A percentile compares a stretch with the other conserved stretches of the same genome.
Evolutionary conservation across 2,888 invertebrate species (phyloP).

Genomic region (Microplitis manilae): DNA sequence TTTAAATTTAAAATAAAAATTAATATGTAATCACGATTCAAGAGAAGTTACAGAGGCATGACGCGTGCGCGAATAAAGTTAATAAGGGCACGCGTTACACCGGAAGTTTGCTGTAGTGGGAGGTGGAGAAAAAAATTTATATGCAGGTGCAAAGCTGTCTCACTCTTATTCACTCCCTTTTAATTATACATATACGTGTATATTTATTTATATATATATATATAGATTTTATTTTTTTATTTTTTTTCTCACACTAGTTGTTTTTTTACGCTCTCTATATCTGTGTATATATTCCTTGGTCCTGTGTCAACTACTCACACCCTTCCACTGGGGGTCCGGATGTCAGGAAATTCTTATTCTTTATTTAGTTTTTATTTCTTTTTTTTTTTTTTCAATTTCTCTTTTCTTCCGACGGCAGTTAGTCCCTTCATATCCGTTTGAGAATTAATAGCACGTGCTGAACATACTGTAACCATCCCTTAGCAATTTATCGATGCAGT

Average conservation of each 20-base stretch:
- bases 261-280: neutral
- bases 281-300: neutral
- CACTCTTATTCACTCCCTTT: neutral
- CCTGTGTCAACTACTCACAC: conserved; percentile 2
- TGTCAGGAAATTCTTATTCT: conserved; percentile 27
- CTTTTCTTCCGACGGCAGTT: neutral
- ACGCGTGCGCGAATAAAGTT: conserved; percentile 56
- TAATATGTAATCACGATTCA: conserved; percentile 27
- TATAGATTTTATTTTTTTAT: neutral
- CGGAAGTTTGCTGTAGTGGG: conserved; percentile 57
- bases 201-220: neutral
- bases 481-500: neutral
- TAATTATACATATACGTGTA: conserved; percentile 15
- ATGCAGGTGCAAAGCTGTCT: conserved; percentile 56
- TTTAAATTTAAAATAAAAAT: conserved; percentile 17
- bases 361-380: conserved; percentile 11
- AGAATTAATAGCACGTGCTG: conserved; percentile 37
- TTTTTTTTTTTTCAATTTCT: neutral
- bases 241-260: conserved; percentile 2
- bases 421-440: conserved; percentile 25
- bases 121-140: conserved; percentile 22
- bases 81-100: conserved; percentile 64
- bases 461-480: conserved; percentile 24
- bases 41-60: conserved; percentile 48
- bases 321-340: conserved; percentile 28